phyloP scores from a whole-genome alignment of 2,888 invertebrate genomes.

The Euproctis similis region DNA sequence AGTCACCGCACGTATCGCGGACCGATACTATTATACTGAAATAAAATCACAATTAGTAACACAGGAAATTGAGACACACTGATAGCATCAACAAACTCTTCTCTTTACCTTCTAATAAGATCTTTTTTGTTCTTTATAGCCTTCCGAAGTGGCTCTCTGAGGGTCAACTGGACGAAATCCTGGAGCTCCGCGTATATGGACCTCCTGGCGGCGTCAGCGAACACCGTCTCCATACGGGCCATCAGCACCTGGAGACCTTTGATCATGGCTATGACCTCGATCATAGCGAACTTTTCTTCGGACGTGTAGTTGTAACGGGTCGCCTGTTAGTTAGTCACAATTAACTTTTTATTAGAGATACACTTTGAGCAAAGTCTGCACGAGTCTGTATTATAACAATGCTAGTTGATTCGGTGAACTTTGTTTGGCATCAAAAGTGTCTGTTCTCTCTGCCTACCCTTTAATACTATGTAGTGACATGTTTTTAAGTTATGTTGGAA shows the following conservation, averaged over 20 bases:
- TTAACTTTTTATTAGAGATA: constrained; percentile 15
- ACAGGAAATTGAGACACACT: not conserved
- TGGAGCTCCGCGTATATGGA: constrained; percentile 97
- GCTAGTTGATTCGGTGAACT: too few relatives aligned
- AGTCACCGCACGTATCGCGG: constrained; percentile 97
- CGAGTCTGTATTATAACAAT: too few relatives aligned
- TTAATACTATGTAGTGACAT: too few relatives aligned
- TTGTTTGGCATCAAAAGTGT: too few relatives aligned
- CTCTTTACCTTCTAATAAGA: constrained; percentile 83
- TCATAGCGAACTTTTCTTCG: constrained; percentile 97
- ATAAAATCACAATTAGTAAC: constrained; percentile 12
- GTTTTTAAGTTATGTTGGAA: too few relatives aligned
- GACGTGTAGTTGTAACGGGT: constrained; percentile 98
- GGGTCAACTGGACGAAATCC: constrained; percentile 92
- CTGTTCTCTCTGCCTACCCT: too few relatives aligned
- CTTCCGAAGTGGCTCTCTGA: constrained; percentile 95
- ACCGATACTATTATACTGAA: constrained; percentile 96
- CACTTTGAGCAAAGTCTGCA: too few relatives aligned
- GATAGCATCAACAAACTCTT: not conserved
- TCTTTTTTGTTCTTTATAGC: constrained; percentile 99
- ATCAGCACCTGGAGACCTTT: constrained; percentile 97
- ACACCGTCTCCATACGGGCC: constrained; percentile 97
- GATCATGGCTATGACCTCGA: constrained; percentile 99
- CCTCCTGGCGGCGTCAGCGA: constrained; percentile 71
- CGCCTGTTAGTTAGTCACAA: too few relatives aligned